These are phyloP conservation scores for Tetrao urogallus DNA, from an alignment of 2,113 vertebrate species.

Conservation along the genomic window DNA sequence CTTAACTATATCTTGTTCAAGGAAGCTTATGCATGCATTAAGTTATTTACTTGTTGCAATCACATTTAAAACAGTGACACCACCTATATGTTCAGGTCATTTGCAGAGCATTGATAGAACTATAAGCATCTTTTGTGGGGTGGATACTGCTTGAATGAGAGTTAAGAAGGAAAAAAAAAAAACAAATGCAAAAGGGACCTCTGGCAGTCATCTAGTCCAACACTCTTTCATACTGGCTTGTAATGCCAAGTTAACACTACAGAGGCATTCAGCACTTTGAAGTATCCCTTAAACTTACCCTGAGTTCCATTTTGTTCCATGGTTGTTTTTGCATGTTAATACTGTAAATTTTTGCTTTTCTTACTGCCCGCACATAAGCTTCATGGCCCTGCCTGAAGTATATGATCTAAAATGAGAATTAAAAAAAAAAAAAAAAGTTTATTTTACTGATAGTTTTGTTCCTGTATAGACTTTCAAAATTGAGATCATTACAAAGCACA, in stretches of 20 bases:
- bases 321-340: conserved; percentile 97
- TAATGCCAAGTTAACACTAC: not conserved
- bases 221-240: not conserved
- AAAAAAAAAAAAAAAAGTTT: not conserved
- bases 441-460: not conserved
- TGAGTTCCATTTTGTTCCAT: conserved; percentile 98
- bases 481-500: not conserved
- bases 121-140: not conserved
- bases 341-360: conserved; percentile 92
- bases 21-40: not conserved
- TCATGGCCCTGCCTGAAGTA: conserved; percentile 98
- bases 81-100: not conserved
- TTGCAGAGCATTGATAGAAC: not conserved
- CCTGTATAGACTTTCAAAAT: not conserved
- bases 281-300: conserved; percentile 79
- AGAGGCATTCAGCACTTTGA: not conserved
- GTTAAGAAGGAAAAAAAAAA: not conserved
- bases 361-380: conserved; percentile 95
- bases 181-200: not conserved
- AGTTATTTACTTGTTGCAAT: not conserved
- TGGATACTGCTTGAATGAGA: not conserved
- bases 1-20: not conserved
- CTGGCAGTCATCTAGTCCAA: not conserved
- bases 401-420: conserved; percentile 83
- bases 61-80: not conserved